Percentiles rank a stretch among this genome's conserved stretches.
Evolutionary conservation across 30 jellyfish, hydroid and myxozoan genomes (phyloP).

Genomic region (Hydractinia echinata): DNA sequence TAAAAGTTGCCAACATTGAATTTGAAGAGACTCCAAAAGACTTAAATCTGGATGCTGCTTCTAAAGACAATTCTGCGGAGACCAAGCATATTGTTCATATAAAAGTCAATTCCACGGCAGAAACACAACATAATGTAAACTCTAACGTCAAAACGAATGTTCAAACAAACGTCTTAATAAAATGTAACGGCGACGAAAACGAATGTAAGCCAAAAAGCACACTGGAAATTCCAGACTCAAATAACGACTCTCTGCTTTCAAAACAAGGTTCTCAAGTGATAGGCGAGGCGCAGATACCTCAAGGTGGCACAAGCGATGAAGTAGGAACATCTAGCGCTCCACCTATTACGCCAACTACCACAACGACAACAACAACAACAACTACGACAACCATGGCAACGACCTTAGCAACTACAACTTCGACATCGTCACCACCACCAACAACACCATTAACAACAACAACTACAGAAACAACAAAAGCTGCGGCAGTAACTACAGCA

Average conservation of each 20-base stretch:
- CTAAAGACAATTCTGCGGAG: too few species aligned
- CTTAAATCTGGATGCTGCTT: too few species aligned
- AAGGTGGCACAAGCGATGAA: constrained; percentile 26
- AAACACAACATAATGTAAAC: constrained; percentile 7
- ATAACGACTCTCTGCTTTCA: not conserved
- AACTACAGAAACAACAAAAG: constrained; percentile 12
- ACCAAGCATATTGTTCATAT: too few species aligned
- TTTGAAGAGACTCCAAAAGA: not conserved
- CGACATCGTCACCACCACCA: not conserved
- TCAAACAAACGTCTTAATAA: not conserved
- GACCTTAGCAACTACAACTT: not conserved
- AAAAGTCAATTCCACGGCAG: not conserved
- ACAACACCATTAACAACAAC: not conserved
- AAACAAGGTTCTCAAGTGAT: constrained; percentile 2
- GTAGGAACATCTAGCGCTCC: constrained; percentile 1
- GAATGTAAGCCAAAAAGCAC: constrained; percentile 16
- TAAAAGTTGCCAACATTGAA: not conserved
- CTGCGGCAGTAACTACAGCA: not conserved
- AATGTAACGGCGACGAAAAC: not conserved
- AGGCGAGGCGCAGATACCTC: constrained; percentile 20
- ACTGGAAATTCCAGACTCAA: not conserved
- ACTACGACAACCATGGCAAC: not conserved
- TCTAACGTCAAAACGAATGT: not conserved
- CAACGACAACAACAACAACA: constrained; percentile 17
- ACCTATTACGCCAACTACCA: constrained; percentile 11